Base-by-base conservation (phyloP, 2,888 invertebrate genomes). In the Hermaeophaga mercurialis region DNA sequence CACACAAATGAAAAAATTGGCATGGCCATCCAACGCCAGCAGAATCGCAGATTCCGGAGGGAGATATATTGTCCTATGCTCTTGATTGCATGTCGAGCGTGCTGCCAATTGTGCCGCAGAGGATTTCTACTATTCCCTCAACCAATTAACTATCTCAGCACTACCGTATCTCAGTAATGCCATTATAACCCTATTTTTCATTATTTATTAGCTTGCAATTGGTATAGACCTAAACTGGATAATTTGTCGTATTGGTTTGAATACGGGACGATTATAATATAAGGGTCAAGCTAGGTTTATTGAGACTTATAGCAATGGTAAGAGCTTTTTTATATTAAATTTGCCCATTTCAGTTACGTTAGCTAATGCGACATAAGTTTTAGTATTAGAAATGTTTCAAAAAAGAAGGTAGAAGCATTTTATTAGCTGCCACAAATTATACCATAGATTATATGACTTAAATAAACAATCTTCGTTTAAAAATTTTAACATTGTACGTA, bases 141-240 rank as follows among this genome's bases (percentile, higher is more conserved):
- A 36, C 52, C 52, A 52, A 52, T 52, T 52, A 52, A 52, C 43
- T 43, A 52, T 52, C 52, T 52, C 52, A 52, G 33, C 52, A 52
- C 28, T 44, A 52, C 34, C 43, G 52, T 52, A 34, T 52, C 52
- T 43, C 52, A 52, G 31, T 43, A 33, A 50, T 33, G 43, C 22
- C 28, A 41, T 31, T 18, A n/a, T 34, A 44, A 22, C 34, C 24
- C 8, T 19, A 43, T 52, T 52, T 34, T 52, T 52, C 15, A 52
- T 41, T 44, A 52, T 52, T 52, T 52, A 52, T 52, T 44, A 26
- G 33, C 6, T 18, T 18, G 24, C 34, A 43, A 22, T 43, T 24
- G 34, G 24, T n/a, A 34, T 7, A n/a, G 31, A 17, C 36, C n/a
- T n/a, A 4, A 15, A 22, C 9, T 22, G 36, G 11, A 48, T 43